Base-by-base conservation (phyloP, 1,140 invertebrate species). In the Drosophila sechellia region DNA sequence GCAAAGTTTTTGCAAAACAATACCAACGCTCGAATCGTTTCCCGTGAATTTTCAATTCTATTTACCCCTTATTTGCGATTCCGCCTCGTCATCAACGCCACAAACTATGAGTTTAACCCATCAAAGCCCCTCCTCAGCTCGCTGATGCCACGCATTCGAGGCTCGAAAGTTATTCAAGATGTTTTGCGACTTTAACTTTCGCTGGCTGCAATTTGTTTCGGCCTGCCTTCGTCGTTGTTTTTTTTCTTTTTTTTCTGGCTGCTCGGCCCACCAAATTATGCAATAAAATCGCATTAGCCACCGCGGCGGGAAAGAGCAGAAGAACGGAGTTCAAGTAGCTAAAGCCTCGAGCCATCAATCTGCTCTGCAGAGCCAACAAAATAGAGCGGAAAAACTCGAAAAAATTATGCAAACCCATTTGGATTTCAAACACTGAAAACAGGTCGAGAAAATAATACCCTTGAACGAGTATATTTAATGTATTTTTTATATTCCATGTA, bases 231-330 rank as follows among this genome's bases (percentile, higher is more conserved):
- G 6, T 8, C 17, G 15, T 43, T 43, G 17, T 4, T 43, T 43
- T 49, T 46, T 15, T 13, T 54, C 5, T 43, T 22, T 37, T 54
- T 46, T 42, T 59, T 68, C 46, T 59, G 65, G 59, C 40, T 63
- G 22, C 10, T 53, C 34, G 42, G 60, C 81, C 37, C 60, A 42
- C 45, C 69, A 75, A 81, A 85, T 79, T 81, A 85, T 85, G 81
- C 81, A 87, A 87, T 81, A 48, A 80, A 84, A 85, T 85, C 77
- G 80, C 76, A 84, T 84, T 84, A 84, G 55, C 76, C 65, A 66
- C 65, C 59, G 49, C 11, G 52, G 63, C 31, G 31, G 50, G 22
- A n/a, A 37, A 46, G 20, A 8, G 11, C 15, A 12, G 27, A 27
- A 34, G 43, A 63, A 52, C 35, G 20, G 59, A 75, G 50, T 64